These are phyloP conservation scores for Eupithecia abbreviata DNA, from an alignment of 2,888 invertebrate species.

Conservation along the genomic window DNA sequence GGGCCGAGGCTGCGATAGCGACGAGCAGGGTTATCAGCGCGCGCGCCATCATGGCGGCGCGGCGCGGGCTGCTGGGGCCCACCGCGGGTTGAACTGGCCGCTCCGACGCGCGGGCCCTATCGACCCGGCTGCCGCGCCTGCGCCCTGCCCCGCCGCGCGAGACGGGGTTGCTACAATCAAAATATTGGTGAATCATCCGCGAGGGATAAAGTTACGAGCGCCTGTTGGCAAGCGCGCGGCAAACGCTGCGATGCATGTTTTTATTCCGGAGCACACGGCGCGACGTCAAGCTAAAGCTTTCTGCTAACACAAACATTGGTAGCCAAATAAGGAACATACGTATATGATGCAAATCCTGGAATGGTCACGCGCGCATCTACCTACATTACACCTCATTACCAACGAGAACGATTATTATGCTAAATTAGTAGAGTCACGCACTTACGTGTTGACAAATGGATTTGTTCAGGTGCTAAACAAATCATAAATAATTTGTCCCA, in stretches of 20 bases:
- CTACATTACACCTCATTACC: conserved; percentile 32
- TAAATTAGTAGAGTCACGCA: conserved; percentile 30
- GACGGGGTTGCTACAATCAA: conserved; percentile 42
- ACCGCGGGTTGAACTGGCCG: conserved; percentile 61
- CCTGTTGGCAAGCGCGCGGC: conserved; percentile 30
- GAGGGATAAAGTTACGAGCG: conserved; percentile 33
- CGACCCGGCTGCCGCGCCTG: conserved; percentile 51
- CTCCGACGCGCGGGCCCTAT: conserved; percentile 45
- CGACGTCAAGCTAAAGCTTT: background rate
- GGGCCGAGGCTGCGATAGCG: conserved; percentile 65
- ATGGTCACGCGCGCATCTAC: conserved; percentile 25
- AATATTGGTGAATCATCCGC: conserved; percentile 40
- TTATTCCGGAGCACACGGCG: background rate
- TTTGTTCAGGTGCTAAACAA: conserved; percentile 20
- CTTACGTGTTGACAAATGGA: conserved; percentile 31
- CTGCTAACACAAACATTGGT: background rate
- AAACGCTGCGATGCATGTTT: conserved; percentile 11
- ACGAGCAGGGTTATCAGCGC: conserved; percentile 65
- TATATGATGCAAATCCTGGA: background rate
- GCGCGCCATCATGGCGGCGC: conserved; percentile 78
- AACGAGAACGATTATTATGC: conserved; percentile 19
- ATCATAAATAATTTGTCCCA: conserved; percentile 12
- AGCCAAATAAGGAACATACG: background rate
- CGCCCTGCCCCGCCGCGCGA: conserved; percentile 14
- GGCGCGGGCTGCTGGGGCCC: conserved; percentile 69